phyloP scores from a whole-genome alignment of 2,797 vertebrate genomes.

The Channa striata region DNA sequence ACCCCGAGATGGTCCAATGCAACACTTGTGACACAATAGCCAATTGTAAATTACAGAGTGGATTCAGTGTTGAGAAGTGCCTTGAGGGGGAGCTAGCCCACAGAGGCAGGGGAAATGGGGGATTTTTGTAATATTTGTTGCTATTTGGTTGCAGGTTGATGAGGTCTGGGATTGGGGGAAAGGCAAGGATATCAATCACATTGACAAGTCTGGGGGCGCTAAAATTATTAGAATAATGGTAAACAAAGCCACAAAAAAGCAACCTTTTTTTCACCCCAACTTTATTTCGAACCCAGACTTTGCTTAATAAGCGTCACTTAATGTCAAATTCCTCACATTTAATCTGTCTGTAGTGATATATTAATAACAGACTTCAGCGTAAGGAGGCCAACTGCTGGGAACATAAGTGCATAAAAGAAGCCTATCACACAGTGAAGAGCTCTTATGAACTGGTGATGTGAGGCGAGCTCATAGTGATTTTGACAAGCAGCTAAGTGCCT shows the following conservation, averaged over 20 bases:
- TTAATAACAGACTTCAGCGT: conserved; percentile 60
- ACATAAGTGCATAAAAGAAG: conserved; percentile 52
- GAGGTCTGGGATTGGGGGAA: conserved; percentile 76
- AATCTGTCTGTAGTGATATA: conserved; percentile 63
- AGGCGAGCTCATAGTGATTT: conserved; percentile 39
- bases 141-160: conserved; percentile 62
- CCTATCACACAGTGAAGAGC: conserved; percentile 39
- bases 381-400: conserved; percentile 53
- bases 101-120: conserved; percentile 45
- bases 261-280: conserved; percentile 19
- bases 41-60: conserved; percentile 78
- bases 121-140: conserved; percentile 67
- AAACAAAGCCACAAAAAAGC: conserved; percentile 67
- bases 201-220: conserved; percentile 64
- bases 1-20: conserved; percentile 65
- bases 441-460: conserved; percentile 56
- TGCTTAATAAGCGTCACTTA: conserved; percentile 53
- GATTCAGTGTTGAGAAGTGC: conserved; percentile 65
- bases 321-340: conserved; percentile 54
- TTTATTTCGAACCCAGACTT: conserved; percentile 28
- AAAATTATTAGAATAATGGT: conserved; percentile 79
- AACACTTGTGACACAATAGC: conserved; percentile 74
- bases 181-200: conserved; percentile 74
- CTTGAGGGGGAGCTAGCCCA: conserved; percentile 57
- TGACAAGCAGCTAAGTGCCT: conserved; percentile 61